Evolutionary conservation across 2,113 vertebrate species (phyloP).

Genomic region (Oryzias javanicus): DNA sequence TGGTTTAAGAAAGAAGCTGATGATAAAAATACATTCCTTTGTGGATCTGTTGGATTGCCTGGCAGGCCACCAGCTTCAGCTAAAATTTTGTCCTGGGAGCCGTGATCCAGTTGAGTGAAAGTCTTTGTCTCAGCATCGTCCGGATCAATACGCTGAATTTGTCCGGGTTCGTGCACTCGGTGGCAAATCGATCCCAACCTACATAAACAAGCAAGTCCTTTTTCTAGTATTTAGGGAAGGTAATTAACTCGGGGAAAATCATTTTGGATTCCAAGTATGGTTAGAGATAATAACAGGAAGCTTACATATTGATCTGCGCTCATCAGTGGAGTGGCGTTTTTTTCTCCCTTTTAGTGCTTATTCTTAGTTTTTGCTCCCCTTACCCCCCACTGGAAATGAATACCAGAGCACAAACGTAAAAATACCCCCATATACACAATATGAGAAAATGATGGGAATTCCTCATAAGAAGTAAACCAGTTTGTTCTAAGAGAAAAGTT

Average conservation of each 20-base stretch:
- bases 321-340: constrained; percentile 44
- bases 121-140: constrained; percentile 42
- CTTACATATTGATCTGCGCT: constrained; percentile 69
- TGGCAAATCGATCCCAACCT: constrained; percentile 54
- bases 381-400: constrained; percentile 43
- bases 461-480: background rate
- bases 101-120: constrained; percentile 29
- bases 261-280: constrained; percentile 50
- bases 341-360: constrained; percentile 53
- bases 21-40: constrained; percentile 20
- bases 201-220: constrained; percentile 47
- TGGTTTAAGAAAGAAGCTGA: constrained; percentile 24
- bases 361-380: constrained; percentile 35
- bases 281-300: constrained; percentile 55
- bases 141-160: constrained; percentile 44
- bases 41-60: constrained; percentile 23
- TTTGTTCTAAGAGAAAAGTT: constrained; percentile 1
- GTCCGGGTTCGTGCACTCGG: constrained; percentile 21
- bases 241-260: constrained; percentile 61
- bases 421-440: constrained; percentile 28
- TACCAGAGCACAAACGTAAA: constrained; percentile 37
- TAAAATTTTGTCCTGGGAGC: constrained; percentile 25
- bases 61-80: constrained; percentile 9
- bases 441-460: constrained; percentile 6
- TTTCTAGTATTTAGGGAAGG: constrained; percentile 53